These are phyloP conservation scores for Dicrurus megarhynchus DNA, from an alignment of 2,113 vertebrate genomes.

Conservation along the genomic window DNA sequence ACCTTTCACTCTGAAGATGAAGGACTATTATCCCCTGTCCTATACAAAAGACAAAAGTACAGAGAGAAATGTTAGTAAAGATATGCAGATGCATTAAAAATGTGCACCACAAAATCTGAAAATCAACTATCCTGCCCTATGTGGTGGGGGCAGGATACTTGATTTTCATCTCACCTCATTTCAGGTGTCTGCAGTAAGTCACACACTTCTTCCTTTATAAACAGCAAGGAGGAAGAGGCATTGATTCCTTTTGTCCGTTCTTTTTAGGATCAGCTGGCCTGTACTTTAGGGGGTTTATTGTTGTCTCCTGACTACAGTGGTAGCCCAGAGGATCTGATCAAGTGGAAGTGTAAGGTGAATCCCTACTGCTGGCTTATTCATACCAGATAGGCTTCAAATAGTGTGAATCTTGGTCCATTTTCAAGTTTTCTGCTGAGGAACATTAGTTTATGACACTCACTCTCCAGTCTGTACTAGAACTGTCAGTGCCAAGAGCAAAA, in stretches of 20 bases:
- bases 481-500: conserved; percentile 47
- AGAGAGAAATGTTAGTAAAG: neutral
- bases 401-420: neutral
- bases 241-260: neutral
- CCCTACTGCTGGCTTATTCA: neutral
- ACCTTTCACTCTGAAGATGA: neutral
- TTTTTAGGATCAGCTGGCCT: neutral
- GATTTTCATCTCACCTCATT: neutral
- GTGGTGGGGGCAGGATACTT: neutral
- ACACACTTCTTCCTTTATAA: neutral
- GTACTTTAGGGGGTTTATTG: neutral
- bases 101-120: neutral
- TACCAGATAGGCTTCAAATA: neutral
- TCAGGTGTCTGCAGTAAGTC: neutral
- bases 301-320: neutral
- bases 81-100: neutral
- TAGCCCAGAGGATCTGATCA: neutral
- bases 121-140: neutral
- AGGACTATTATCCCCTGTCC: neutral
- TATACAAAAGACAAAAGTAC: neutral
- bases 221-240: neutral
- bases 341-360: neutral
- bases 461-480: neutral
- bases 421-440: neutral
- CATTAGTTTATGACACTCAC: neutral